phyloP scores from a whole-genome alignment of 2,113 vertebrate species.

The Nothoprocta pentlandii region DNA sequence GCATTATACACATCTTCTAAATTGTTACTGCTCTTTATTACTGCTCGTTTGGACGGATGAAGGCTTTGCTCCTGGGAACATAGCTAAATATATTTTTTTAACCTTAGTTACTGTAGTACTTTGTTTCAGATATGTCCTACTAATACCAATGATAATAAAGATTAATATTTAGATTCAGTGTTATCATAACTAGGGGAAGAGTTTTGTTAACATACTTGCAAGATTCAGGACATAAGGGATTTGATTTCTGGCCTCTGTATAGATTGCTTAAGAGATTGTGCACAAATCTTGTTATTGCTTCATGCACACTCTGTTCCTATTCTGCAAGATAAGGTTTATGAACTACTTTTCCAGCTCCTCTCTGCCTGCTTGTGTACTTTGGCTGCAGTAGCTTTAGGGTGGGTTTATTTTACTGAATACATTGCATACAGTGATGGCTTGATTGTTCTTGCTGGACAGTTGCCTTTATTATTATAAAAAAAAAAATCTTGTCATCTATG shows the following conservation, averaged over 20 bases:
- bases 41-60: not conserved
- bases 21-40: not conserved
- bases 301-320: not conserved
- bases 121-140: not conserved
- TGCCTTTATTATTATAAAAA: not conserved
- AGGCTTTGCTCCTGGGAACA: not conserved
- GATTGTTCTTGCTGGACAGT: not conserved
- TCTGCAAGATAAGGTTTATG: not conserved
- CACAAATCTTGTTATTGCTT: not conserved
- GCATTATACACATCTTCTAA: not conserved
- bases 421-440: accelerated
- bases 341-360: not conserved
- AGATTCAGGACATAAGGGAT: not conserved
- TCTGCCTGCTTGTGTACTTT: accelerated
- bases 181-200: not conserved
- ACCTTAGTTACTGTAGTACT: not conserved
- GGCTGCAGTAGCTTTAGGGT: not conserved
- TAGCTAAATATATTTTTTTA: not conserved
- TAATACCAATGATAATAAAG: not conserved
- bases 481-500: not conserved
- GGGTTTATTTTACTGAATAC: not conserved
- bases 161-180: not conserved
- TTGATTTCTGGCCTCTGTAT: not conserved
- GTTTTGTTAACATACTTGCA: not conserved
- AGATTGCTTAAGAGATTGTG: not conserved